Base-by-base conservation (phyloP, 2,888 invertebrate species). In the Drosophila atripex region DNA sequence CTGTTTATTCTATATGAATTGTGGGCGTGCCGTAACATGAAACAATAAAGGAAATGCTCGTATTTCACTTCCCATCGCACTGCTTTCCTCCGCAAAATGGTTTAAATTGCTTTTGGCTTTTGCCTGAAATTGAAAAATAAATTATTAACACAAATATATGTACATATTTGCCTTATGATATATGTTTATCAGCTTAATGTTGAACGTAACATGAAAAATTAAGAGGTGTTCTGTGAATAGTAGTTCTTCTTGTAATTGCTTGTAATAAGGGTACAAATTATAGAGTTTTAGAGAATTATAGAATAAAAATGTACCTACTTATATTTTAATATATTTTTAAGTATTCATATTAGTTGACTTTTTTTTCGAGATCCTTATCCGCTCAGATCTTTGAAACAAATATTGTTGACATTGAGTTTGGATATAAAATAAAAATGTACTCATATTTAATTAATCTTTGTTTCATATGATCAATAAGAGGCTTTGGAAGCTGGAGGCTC, bases 31-130 rank as follows among this genome's bases (percentile, higher is more conserved):
- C 60, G 39, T 28, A 61, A 60, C 61, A 61, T 60, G 60, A 60
- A 60, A 60, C 61, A 60, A 60, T 60, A 60, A 60, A 60, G 60
- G 60, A 60, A 60, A 60, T 38, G 60, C 60, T 60, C 60, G 60
- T 60, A 60, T 60, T 60, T 60, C 63, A 60, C 61, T 60, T 60
- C 60, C 61, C 60, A 60, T 60, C 61, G 61, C 61, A 30, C 46
- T 61, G 45, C 32, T 60, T 30, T 46, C 39, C 38, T 46, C 28
- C 39, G 61, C 28, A 60, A 60, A 60, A 60, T 60, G 60, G 61
- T 60, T 60, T 47, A 60, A 60, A 61, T 60, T 60, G 60, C 46
- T 60, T 55, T 61, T 60, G 60, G 46, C 60, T 60, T 60, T 60
- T 61, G 46, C 46, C 61, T 61, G 60, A 39, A 61, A 60, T 60